phyloP scores from a whole-genome alignment of 1,140 invertebrate genomes.

The Bathynomus jamesi region DNA sequence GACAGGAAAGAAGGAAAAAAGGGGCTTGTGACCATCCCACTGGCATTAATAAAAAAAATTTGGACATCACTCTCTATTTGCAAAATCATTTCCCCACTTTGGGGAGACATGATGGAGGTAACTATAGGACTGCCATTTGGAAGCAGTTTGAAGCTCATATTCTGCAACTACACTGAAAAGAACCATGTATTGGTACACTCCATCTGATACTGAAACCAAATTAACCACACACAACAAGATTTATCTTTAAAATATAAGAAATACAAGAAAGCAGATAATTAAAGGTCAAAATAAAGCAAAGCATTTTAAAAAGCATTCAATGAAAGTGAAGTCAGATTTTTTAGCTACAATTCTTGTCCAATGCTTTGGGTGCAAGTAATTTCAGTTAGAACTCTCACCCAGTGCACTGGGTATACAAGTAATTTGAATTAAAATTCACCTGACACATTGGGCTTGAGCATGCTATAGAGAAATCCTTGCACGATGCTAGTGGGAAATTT shows the following conservation, averaged over 20 bases:
- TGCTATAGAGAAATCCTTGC: no score
- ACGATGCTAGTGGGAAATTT: no score
- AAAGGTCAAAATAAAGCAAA: background rate
- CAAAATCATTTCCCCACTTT: constrained; percentile 49
- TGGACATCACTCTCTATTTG: constrained; percentile 54
- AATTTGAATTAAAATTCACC: no score
- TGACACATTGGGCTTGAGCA: no score
- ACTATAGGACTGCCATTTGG: constrained; percentile 42
- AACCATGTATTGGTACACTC: background rate
- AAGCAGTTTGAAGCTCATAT: background rate
- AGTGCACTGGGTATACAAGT: no score
- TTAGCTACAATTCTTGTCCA: no score
- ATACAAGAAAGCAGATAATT: background rate
- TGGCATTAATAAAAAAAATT: constrained; percentile 56
- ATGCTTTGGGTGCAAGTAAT: no score
- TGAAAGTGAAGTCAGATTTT: no score
- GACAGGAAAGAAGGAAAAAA: constrained; percentile 50
- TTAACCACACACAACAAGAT: background rate
- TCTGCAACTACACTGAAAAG: background rate
- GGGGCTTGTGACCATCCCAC: constrained; percentile 54
- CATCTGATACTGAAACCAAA: background rate
- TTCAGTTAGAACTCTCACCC: no score
- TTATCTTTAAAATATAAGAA: background rate
- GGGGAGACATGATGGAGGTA: constrained; percentile 44
- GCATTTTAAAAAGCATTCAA: background rate